phyloP scores from a whole-genome alignment of 2,113 vertebrate species.

The Bombycilla garrulus region DNA sequence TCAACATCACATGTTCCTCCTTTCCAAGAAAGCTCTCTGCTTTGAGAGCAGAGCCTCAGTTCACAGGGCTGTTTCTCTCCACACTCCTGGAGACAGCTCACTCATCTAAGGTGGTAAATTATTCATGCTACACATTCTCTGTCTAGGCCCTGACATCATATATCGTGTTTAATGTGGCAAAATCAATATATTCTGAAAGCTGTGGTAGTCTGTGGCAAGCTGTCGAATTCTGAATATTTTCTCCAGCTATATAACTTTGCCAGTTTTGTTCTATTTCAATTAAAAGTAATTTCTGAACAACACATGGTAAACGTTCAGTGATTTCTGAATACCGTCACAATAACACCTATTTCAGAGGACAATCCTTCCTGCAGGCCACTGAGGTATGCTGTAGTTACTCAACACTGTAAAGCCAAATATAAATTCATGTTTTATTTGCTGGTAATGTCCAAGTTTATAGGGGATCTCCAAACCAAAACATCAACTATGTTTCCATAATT shows the following conservation, averaged over 20 bases:
- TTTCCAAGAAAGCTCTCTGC: neutral
- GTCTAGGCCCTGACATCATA: neutral
- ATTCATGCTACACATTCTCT: conserved; percentile 39
- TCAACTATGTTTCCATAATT: neutral
- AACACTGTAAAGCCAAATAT: neutral
- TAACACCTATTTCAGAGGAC: neutral
- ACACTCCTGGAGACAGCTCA: neutral
- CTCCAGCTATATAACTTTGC: neutral
- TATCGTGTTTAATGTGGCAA: neutral
- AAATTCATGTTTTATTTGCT: neutral
- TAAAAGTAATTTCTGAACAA: neutral
- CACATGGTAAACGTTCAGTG: neutral
- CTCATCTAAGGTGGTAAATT: conserved; percentile 39
- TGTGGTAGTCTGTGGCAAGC: neutral
- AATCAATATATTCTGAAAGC: conserved; percentile 24
- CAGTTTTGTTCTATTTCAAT: neutral
- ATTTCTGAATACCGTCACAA: neutral
- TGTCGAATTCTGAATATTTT: neutral
- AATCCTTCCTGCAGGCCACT: neutral
- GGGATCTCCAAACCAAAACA: neutral
- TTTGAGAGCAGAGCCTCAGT: neutral
- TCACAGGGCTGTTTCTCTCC: neutral
- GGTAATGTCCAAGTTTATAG: neutral
- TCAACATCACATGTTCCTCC: neutral
- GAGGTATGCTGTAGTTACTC: neutral